These are phyloP conservation scores for Anomalospiza imberbis DNA, from an alignment of 2,797 vertebrate species.

Conservation along the genomic window DNA sequence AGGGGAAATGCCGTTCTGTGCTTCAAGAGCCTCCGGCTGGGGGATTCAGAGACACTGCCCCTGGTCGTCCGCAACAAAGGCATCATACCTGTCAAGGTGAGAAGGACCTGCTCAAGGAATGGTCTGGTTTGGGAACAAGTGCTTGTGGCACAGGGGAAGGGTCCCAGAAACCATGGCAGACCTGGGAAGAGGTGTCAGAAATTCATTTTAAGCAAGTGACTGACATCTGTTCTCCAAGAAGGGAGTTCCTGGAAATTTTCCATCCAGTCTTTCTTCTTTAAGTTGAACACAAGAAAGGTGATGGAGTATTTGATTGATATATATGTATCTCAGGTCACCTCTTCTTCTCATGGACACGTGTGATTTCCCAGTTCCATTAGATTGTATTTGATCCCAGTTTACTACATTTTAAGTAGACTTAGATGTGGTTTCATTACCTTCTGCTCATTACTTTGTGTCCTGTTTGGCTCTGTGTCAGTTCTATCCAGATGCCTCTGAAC, in stretches of 20 bases:
- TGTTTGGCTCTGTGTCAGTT: no score
- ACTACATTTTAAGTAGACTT: no score
- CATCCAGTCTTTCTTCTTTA: not conserved
- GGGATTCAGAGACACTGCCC: conserved; percentile 70
- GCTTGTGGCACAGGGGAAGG: not conserved
- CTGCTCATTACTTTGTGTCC: no score
- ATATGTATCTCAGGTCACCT: accelerated
- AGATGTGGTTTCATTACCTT: no score
- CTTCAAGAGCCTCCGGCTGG: conserved; percentile 79
- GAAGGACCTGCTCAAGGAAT: not conserved
- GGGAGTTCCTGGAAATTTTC: not conserved
- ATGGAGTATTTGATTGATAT: not conserved
- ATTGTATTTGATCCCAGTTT: not conserved
- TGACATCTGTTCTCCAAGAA: not conserved
- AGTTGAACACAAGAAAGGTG: not conserved
- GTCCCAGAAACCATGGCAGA: not conserved
- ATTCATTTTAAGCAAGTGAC: not conserved
- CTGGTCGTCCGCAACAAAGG: conserved; percentile 83
- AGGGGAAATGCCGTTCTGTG: conserved; percentile 78
- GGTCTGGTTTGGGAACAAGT: not conserved
- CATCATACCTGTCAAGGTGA: conserved; percentile 73
- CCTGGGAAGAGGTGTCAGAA: not conserved
- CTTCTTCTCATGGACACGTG: not conserved
- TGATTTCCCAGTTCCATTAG: not conserved
- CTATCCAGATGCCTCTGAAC: no score